Conservation (phyloP, 2,113 vertebrate species). For the Epinephelus lanceolatus region DNA sequence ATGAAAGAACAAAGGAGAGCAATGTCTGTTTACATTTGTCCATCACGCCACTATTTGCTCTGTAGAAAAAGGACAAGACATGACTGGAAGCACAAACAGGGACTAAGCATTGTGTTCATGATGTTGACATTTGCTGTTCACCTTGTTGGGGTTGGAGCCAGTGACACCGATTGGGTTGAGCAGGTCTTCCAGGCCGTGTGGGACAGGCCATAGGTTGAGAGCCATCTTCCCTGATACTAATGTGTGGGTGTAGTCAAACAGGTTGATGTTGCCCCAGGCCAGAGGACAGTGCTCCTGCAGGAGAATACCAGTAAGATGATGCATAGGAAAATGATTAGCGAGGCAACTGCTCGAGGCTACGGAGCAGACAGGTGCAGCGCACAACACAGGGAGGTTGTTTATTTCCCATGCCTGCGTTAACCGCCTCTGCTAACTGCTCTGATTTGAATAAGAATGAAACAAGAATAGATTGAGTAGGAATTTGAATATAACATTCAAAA, state of each 20-base stretch:
- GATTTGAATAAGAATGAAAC: not conserved
- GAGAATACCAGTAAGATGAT: constrained; percentile 29
- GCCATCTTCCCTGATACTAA: constrained; percentile 99
- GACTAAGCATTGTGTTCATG: not conserved
- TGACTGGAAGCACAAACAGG: not conserved
- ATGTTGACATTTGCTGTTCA: constrained; percentile 52
- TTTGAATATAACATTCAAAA: not conserved
- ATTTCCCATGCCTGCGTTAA: constrained; percentile 4
- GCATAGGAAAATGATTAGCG: constrained; percentile 43
- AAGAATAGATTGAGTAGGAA: not conserved
- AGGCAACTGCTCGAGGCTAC: constrained; percentile 24
- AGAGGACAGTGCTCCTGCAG: constrained; percentile 96
- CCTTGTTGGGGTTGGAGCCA: constrained; percentile 99
- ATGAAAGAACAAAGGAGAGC: not conserved
- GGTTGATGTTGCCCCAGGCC: constrained; percentile 99
- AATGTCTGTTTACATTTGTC: not conserved
- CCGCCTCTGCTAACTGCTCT: not conserved
- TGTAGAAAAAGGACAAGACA: not conserved
- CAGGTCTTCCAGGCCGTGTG: constrained; percentile 96
- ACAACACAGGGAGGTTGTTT: not conserved
- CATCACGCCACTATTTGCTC: not conserved
- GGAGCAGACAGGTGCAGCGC: constrained; percentile 14
- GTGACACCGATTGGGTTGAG: constrained; percentile 98
- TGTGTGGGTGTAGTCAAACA: constrained; percentile 99
- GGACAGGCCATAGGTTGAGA: constrained; percentile 98